Conservation (phyloP, 2,888 invertebrate genomes). For the Cheilosia impressa region DNA sequence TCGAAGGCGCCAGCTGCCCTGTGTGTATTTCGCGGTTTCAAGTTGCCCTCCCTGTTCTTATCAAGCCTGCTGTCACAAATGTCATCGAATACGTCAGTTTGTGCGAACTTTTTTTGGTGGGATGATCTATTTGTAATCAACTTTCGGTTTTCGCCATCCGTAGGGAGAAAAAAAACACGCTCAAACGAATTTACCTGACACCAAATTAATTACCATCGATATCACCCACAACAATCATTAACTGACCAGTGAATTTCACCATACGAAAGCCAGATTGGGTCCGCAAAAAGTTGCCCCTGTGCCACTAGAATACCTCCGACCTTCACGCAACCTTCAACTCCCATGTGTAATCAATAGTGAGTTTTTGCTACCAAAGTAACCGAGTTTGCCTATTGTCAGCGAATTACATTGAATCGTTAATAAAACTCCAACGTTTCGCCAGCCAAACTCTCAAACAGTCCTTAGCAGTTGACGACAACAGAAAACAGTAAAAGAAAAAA, state of each 20-base stretch:
- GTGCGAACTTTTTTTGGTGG: slow-evolving; percentile 47
- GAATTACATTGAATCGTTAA: slow-evolving; percentile 1
- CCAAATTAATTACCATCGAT: background rate
- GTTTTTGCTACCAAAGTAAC: slow-evolving; percentile 69
- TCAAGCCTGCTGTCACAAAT: slow-evolving; percentile 35
- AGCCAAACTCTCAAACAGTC: slow-evolving; percentile 44
- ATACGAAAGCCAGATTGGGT: slow-evolving; percentile 5
- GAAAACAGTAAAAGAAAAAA: slow-evolving; percentile 1
- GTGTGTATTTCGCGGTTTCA: background rate
- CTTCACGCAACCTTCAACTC: slow-evolving; percentile 83
- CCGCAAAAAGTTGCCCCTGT: slow-evolving; percentile 19
- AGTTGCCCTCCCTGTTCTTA: slow-evolving; percentile 48
- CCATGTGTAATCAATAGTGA: slow-evolving; percentile 81
- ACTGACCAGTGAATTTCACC: background rate
- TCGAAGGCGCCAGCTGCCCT: slow-evolving; percentile 20
- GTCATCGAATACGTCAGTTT: slow-evolving; percentile 58
- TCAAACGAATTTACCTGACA: background rate
- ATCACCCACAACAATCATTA: background rate
- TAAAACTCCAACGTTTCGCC: slow-evolving; percentile 43
- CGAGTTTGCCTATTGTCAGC: slow-evolving; percentile 16
- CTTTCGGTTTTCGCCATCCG: slow-evolving; percentile 33
- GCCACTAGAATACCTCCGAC: slow-evolving; percentile 77
- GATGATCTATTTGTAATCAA: slow-evolving; percentile 63
- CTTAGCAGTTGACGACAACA: slow-evolving; percentile 12
- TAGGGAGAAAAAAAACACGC: background rate